phyloP scores from a whole-genome alignment of 2,113 vertebrate genomes.

The Trematocara nigrifrons region DNA sequence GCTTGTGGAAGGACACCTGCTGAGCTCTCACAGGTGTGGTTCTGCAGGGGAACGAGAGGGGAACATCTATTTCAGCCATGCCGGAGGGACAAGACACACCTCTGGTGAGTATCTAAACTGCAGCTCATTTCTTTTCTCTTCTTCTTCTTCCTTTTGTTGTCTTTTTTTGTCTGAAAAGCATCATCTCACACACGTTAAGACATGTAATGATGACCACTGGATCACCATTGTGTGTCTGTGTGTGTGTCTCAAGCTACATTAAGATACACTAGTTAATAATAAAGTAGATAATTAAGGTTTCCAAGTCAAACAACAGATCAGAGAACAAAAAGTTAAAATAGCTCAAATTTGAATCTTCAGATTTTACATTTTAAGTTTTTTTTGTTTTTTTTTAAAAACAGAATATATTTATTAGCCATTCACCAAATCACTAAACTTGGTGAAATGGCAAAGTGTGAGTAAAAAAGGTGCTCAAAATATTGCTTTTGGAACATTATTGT shows the following conservation, averaged over 20 bases:
- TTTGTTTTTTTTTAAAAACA: too few species aligned
- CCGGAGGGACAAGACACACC: conserved; percentile 48
- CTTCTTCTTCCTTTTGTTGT: background rate
- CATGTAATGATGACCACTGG: background rate
- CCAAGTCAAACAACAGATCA: background rate
- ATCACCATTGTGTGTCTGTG: background rate
- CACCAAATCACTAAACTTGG: background rate
- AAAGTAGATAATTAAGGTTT: background rate
- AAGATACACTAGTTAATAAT: background rate
- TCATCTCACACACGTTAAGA: background rate
- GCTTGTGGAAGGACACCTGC: background rate
- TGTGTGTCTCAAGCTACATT: background rate
- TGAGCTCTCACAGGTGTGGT: background rate
- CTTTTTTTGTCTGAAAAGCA: background rate
- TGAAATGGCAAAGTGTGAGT: background rate
- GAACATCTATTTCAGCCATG: conserved; percentile 39
- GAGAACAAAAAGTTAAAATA: background rate
- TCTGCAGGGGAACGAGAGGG: background rate
- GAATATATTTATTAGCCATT: background rate
- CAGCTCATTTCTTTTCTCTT: background rate
- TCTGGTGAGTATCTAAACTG: conserved; percentile 56
- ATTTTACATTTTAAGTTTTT: background rate
- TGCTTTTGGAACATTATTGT: background rate
- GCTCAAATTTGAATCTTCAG: background rate
- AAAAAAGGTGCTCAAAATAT: background rate